Percentiles rank a stretch among this genome's conserved stretches.
Evolutionary conservation across 2,888 invertebrate genomes (phyloP).

Genomic region (Mellilla xanthometata): DNA sequence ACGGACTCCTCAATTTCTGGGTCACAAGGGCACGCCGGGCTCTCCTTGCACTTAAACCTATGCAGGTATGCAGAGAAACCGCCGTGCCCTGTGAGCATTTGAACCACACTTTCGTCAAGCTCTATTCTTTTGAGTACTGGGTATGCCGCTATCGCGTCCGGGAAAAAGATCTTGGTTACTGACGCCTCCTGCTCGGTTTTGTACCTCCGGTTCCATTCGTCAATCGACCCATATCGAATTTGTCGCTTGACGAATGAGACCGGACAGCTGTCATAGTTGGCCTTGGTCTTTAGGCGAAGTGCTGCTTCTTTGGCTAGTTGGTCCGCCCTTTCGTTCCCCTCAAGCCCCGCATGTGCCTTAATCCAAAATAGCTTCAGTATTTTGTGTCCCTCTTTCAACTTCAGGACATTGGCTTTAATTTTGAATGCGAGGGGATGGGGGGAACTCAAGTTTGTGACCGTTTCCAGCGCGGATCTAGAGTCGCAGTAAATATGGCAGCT

Average conservation of each 20-base stretch:
- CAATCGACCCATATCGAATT: background rate
- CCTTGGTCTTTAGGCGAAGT: background rate
- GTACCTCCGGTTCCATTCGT: constrained; percentile 7
- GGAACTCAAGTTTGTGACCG: background rate
- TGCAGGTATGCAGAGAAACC: too few relatives aligned
- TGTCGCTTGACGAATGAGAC: constrained; percentile 10
- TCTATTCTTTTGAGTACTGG: too few relatives aligned
- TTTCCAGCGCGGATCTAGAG: constrained; percentile 7
- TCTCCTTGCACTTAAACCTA: too few relatives aligned
- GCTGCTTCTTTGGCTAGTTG: constrained; percentile 16
- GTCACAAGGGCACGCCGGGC: too few relatives aligned
- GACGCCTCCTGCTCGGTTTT: background rate
- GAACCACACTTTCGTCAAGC: too few relatives aligned
- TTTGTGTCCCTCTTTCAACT: background rate
- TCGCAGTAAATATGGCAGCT: constrained; percentile 10
- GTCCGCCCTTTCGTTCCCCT: constrained; percentile 13
- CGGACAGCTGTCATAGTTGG: constrained; percentile 6
- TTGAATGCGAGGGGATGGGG: constrained; percentile 5
- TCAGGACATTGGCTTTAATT: background rate
- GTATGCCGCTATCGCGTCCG: constrained; percentile 17
- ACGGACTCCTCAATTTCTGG: too few relatives aligned
- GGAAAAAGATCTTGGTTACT: constrained; percentile 6
- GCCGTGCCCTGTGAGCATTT: too few relatives aligned
- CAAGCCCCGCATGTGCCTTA: constrained; percentile 14
- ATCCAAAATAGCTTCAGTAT: constrained; percentile 4